Percentiles rank a stretch among this genome's conserved stretches.
Conservation (phyloP, 1,140 invertebrate species). For the Neotoxoptera formosana region DNA sequence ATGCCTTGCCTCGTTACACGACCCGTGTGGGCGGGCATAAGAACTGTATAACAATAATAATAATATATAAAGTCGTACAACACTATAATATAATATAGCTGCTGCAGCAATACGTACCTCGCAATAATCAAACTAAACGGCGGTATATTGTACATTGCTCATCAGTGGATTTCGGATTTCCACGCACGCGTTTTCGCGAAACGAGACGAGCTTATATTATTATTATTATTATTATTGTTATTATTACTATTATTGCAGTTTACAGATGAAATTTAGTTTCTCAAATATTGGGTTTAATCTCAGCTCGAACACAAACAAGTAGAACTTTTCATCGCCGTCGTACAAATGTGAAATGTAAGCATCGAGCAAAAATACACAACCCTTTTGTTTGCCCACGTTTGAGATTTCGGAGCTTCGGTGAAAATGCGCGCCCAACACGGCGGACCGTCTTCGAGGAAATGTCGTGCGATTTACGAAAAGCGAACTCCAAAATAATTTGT, state of each 20-base stretch:
- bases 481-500: neutral
- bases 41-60: neutral
- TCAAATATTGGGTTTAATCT: conserved; percentile 19
- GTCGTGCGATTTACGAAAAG: neutral
- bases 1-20: no score
- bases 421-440: neutral
- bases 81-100: no score
- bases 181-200: neutral
- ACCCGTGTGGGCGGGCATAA: no score
- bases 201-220: neutral
- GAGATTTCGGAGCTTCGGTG: neutral
- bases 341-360: conserved; percentile 24
- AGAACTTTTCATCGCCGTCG: neutral
- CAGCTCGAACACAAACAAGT: neutral
- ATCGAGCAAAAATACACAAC: neutral
- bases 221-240: no score
- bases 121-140: neutral
- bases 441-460: neutral
- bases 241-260: neutral
- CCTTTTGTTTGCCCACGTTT: neutral
- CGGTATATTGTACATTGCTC: neutral
- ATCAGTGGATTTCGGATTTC: neutral
- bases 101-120: neutral
- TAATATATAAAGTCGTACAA: neutral
- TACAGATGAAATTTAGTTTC: neutral